Conservation (phyloP, 2,797 vertebrate species). For the Notamacropus eugenii region DNA sequence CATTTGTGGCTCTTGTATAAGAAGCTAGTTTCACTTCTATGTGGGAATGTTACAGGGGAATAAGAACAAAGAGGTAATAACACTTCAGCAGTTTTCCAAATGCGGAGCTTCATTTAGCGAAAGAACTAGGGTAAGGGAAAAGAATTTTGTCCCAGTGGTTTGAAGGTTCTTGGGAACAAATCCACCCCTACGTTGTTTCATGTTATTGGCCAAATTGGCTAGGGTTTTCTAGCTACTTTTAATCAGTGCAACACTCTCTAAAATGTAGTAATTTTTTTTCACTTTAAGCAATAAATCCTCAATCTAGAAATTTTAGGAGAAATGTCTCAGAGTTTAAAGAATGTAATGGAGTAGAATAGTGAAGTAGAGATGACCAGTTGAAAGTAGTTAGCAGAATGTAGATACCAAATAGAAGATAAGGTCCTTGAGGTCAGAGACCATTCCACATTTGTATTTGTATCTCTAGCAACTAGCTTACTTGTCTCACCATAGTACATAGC, state of each 20-base stretch:
- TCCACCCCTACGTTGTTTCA: not conserved
- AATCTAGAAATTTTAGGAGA: not conserved
- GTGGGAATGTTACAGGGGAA: not conserved
- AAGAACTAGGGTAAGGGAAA: not conserved
- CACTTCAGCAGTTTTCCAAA: not conserved
- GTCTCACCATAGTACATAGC: not conserved
- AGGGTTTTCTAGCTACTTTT: constrained; percentile 6
- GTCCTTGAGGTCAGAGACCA: not conserved
- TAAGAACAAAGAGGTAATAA: not conserved
- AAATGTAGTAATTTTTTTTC: not conserved
- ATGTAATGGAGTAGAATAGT: not conserved
- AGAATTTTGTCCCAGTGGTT: not conserved
- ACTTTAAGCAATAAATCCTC: not conserved
- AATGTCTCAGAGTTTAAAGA: not conserved
- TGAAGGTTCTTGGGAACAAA: not conserved
- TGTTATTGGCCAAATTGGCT: not conserved
- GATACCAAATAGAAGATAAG: not conserved
- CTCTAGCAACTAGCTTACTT: not conserved
- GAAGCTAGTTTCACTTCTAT: not conserved
- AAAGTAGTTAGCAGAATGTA: not conserved
- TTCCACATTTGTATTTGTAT: not conserved
- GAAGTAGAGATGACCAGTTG: not conserved
- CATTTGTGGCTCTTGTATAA: not conserved
- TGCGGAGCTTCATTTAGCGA: no score
- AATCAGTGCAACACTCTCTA: not conserved